Evolutionary conservation across 2,888 invertebrate genomes (phyloP), one percentile per base, ranked within the genome.

Genomic region (Lochmaea crataegi): DNA sequence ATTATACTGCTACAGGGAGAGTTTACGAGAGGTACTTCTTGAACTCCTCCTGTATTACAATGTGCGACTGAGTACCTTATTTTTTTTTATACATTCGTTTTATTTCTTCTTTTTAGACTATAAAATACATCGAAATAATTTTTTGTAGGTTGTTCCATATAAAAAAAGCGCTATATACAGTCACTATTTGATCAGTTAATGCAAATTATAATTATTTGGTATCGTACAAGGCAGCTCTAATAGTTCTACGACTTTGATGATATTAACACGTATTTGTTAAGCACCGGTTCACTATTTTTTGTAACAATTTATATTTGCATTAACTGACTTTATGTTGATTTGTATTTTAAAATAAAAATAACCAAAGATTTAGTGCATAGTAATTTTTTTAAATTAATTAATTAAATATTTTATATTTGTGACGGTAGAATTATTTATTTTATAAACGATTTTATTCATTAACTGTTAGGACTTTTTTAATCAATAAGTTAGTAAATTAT

Each of bases 301-400:
- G 3, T 32, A 22, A 58, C 58, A 26, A 9, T 58, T 61, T 38
- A 22, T 58, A 58, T 26, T 58, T 26, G 58, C 58, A 58, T 58
- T 14, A 32, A 58, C 26, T 58, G 58, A 45, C 11, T 12, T 45
- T 14, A 45, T 1, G 14, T 45, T 45, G 9, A 38, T 38, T 38
- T 38, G 32, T 38, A 45, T 45, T 14, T 12, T 45, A 12, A 12
- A 4, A 45, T 1, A 48, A 14, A 48, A 48, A n/a, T 48, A 48
- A 48, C 48, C 48, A 48, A 48, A 48, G 48, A 48, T 48, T 48
- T 48, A 48, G 48, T n/a, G 5, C 12, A n/a, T 48, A 48, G 32
- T 38, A 48, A n/a, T 14, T n/a, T 48, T n/a, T 48, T 45, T 45
- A 14, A 41, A n/a, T n/a, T n/a, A n/a, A n/a, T 42, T 48, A 12